Base-by-base conservation (phyloP, 2,797 vertebrate species). In the Cossypha heuglini region DNA sequence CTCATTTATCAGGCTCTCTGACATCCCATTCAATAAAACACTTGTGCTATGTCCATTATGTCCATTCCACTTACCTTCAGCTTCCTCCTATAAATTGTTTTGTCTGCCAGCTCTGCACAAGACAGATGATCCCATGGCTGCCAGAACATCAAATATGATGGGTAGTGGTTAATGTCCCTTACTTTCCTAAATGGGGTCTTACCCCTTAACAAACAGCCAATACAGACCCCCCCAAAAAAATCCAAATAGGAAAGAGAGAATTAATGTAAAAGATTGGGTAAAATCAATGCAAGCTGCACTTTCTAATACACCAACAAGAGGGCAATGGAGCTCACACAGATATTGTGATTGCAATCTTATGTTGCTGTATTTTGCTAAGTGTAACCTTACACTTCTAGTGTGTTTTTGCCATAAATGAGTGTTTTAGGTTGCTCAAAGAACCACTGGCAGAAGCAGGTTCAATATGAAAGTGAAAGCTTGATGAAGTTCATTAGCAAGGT, bases 261-360 rank as follows among this genome's bases (percentile, higher is more conserved):
- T 28, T 43, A 37, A 57, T 45, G 29, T 24, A 29, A 6, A 49
- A 79, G 15, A 22, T 4, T 10, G 14, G 15, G 17, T 28, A 35
- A 73, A 90, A 43, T 51, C 55, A 35, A 25, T 22, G 28, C 8
- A 51, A 66, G 8, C 8, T 5, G 3, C 15, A 28, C 15, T 82
- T 93, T 55, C 17, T 55, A 8, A 13, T 37, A 37, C 37, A 64
- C 19, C 22, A 63, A 8, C 10, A 67, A 49, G 29, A 58, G 14
- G 13, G 7, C 9, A 43, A 5, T 10, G 43, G 28, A 25, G 7
- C 18, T 59, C 1, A 37, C 37, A 37, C 37, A 2, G 13, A 2
- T 40, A 12, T 13, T 38, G 10, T 45, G 33, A 29, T 10, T 71
- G 13, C 71, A n/a, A 11, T 17, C 3, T 48, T 24, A 2, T 15